These are phyloP conservation scores for Synanthedon andrenaeformis DNA, from an alignment of 2,888 invertebrate species.

Conservation along the genomic window DNA sequence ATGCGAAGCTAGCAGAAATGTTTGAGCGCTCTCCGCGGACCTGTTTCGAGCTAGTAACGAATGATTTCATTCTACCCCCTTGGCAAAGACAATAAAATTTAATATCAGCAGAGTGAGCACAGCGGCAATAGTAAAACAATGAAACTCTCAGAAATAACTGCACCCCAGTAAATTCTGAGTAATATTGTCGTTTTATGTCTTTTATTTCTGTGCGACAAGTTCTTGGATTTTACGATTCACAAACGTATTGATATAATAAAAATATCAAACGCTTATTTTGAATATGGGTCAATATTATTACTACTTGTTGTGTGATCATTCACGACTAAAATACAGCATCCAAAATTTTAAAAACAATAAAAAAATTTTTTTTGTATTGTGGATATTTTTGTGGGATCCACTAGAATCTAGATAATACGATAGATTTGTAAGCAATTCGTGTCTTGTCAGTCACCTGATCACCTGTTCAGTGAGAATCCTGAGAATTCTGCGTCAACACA, in stretches of 20 bases:
- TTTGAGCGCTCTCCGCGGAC: background rate
- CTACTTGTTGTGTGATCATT: too few relatives aligned
- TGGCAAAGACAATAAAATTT: background rate
- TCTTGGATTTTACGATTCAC: too few relatives aligned
- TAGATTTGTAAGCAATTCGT: slow-evolving; percentile 9
- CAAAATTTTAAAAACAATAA: too few relatives aligned
- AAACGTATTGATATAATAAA: too few relatives aligned
- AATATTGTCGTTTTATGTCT: background rate
- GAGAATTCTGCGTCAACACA: slow-evolving; percentile 10
- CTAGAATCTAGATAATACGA: too few relatives aligned
- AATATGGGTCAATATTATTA: too few relatives aligned
- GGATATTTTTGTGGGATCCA: too few relatives aligned
- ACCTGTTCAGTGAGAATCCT: slow-evolving; percentile 13
- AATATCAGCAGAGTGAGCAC: background rate
- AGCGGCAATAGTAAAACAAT: background rate
- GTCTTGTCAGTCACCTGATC: slow-evolving; percentile 52
- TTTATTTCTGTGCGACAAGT: too few relatives aligned
- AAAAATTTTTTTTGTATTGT: too few relatives aligned
- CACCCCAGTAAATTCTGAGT: background rate
- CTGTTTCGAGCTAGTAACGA: background rate
- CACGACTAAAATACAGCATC: too few relatives aligned
- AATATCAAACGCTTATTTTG: too few relatives aligned
- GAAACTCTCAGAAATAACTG: background rate
- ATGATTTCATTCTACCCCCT: background rate
- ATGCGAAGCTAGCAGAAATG: too few relatives aligned